Evolutionary conservation across 2,888 invertebrate genomes (phyloP).

Genomic region (Orchesella flavescens): DNA sequence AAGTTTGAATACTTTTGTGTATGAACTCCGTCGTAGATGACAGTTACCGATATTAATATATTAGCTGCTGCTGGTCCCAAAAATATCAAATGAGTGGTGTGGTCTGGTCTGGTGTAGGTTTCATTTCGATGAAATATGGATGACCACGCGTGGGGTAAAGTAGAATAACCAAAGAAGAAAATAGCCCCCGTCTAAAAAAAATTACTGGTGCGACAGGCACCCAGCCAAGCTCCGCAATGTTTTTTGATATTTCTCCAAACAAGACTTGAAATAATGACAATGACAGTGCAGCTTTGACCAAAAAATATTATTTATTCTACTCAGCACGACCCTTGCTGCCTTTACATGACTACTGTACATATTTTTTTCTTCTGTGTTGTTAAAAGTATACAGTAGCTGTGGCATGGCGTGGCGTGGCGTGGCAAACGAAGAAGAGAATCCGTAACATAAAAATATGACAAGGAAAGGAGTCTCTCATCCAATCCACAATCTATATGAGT

Average conservation of each 20-base stretch:
- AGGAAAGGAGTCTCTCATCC: no score
- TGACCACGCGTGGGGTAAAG: constrained; percentile 44
- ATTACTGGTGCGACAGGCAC: constrained; percentile 36
- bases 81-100: constrained; percentile 17
- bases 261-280: constrained; percentile 49
- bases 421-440: no score
- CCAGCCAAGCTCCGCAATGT: constrained; percentile 10
- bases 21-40: no score
- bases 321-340: constrained; percentile 41
- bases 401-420: no score
- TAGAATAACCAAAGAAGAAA: neutral
- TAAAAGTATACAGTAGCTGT: no score
- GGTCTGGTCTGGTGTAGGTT: neutral
- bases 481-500: no score
- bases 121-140: constrained; percentile 55
- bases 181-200: constrained; percentile 1
- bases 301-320: constrained; percentile 45
- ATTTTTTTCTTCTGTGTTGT: no score
- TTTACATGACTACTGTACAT: constrained; percentile 50
- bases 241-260: constrained; percentile 5
- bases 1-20: no score
- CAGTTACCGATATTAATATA: constrained; percentile 17
- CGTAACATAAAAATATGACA: neutral
- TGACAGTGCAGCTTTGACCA: constrained; percentile 52
- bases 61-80: neutral